Evolutionary conservation across 1,140 invertebrate species (phyloP).

Genomic region (Proales similis): DNA sequence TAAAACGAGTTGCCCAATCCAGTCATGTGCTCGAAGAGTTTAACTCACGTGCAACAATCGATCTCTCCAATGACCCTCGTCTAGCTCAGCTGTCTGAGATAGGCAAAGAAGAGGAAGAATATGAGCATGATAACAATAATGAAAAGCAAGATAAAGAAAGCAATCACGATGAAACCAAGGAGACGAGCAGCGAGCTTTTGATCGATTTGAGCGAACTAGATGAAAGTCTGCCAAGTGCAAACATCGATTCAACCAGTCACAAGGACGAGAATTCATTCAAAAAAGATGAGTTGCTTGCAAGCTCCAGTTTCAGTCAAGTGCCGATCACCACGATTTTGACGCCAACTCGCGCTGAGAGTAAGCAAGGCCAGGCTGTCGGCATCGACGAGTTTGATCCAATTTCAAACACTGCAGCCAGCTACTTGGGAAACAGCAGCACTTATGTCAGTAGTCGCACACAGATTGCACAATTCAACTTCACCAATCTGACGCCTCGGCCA

Average conservation of each 20-base stretch:
- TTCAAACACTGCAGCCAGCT: too few relatives aligned
- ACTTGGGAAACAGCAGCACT: neutral
- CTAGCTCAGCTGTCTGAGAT: too few relatives aligned
- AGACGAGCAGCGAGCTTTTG: neutral
- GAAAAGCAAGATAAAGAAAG: neutral
- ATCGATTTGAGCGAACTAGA: slow-evolving; percentile 19
- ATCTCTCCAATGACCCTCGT: slow-evolving; percentile 31
- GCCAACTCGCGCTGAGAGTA: too few relatives aligned
- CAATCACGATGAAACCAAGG: neutral
- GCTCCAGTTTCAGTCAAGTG: slow-evolving; percentile 2
- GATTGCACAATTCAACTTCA: neutral
- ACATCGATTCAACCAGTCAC: neutral
- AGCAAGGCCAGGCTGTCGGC: too few relatives aligned
- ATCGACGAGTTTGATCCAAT: slow-evolving; percentile 32
- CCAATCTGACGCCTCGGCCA: slow-evolving; percentile 8
- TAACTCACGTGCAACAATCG: slow-evolving; percentile 12
- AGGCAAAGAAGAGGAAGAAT: too few relatives aligned
- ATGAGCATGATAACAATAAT: slow-evolving; percentile 22
- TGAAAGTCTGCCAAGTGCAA: neutral
- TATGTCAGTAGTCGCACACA: neutral
- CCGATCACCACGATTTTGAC: too few relatives aligned
- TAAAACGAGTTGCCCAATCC: neutral
- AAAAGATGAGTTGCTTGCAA: too few relatives aligned
- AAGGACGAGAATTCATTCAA: neutral
- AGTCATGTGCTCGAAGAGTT: neutral